Conservation (phyloP, 2,797 vertebrate species). For the Sebastes glaucus region DNA sequence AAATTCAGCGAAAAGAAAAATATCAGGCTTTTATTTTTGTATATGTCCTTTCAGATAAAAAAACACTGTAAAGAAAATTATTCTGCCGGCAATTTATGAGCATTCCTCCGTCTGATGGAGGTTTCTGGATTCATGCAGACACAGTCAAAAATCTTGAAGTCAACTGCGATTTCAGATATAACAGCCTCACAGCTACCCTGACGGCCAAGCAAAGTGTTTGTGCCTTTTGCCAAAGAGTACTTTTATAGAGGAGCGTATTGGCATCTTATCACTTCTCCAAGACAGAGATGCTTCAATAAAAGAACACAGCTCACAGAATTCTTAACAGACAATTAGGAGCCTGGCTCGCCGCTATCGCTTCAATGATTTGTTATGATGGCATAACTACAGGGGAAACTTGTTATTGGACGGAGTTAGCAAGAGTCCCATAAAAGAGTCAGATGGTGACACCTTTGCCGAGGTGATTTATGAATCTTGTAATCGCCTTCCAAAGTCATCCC, state of each 20-base stretch:
- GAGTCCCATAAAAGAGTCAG: conserved; percentile 83
- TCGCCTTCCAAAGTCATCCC: conserved; percentile 82
- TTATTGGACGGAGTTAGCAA: conserved; percentile 82
- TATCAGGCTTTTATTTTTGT: background rate
- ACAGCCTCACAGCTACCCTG: conserved; percentile 81
- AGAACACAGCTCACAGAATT: conserved; percentile 81
- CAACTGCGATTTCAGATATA: conserved; percentile 83
- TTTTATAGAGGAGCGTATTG: conserved; percentile 83
- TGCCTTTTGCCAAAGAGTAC: conserved; percentile 83
- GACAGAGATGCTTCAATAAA: conserved; percentile 83
- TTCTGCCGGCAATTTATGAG: conserved; percentile 66
- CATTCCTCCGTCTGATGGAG: conserved; percentile 70
- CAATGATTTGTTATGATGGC: conserved; percentile 83
- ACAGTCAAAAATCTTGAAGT: conserved; percentile 78
- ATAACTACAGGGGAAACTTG: conserved; percentile 86
- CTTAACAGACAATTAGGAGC: conserved; percentile 83
- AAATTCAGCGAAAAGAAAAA: background rate
- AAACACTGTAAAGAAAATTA: conserved; percentile 39
- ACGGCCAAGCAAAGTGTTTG: conserved; percentile 84
- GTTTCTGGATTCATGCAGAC: conserved; percentile 72
- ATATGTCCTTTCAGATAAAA: conserved; percentile 10
- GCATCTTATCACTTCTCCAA: conserved; percentile 84
- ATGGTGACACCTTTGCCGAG: conserved; percentile 84
- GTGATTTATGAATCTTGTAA: conserved; percentile 81
- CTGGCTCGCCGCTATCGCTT: conserved; percentile 79